phyloP scores from a whole-genome alignment of 2,888 invertebrate species.

The Sminthurinus aureus region DNA sequence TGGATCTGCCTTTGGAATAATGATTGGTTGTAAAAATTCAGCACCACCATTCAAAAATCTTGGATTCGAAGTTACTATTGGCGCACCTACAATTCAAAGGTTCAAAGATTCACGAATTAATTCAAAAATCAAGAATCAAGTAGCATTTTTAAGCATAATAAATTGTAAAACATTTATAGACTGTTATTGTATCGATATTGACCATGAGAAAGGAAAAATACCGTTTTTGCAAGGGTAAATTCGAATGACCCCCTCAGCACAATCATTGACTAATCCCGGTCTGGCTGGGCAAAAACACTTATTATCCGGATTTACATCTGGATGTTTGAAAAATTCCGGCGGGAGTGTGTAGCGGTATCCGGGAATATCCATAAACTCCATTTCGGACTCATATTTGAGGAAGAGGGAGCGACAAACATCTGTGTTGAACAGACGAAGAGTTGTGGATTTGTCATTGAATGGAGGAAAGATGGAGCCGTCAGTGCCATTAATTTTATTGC shows the following conservation, averaged over 20 bases:
- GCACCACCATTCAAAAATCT: constrained; percentile 43
- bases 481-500: constrained; percentile 62
- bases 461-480: constrained; percentile 63
- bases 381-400: constrained; percentile 39
- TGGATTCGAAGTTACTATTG: constrained; percentile 39
- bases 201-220: too few species aligned
- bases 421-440: constrained; percentile 61
- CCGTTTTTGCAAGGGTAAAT: constrained; percentile 36
- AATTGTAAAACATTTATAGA: too few species aligned
- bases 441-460: constrained; percentile 61
- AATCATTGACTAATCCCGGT: constrained; percentile 21
- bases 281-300: constrained; percentile 41
- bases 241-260: constrained; percentile 19
- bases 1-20: constrained; percentile 19
- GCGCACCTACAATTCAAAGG: constrained; percentile 34
- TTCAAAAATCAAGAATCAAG: not conserved
- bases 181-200: too few species aligned
- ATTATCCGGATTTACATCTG: constrained; percentile 42
- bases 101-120: not conserved
- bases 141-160: too few species aligned
- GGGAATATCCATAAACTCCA: constrained; percentile 49
- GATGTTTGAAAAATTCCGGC: constrained; percentile 39
- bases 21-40: constrained; percentile 26
- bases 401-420: constrained; percentile 61
- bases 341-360: constrained; percentile 47